These are phyloP conservation scores for Spea multiplicata DNA, from an alignment of 2,113 vertebrate genomes.

Conservation along the genomic window DNA sequence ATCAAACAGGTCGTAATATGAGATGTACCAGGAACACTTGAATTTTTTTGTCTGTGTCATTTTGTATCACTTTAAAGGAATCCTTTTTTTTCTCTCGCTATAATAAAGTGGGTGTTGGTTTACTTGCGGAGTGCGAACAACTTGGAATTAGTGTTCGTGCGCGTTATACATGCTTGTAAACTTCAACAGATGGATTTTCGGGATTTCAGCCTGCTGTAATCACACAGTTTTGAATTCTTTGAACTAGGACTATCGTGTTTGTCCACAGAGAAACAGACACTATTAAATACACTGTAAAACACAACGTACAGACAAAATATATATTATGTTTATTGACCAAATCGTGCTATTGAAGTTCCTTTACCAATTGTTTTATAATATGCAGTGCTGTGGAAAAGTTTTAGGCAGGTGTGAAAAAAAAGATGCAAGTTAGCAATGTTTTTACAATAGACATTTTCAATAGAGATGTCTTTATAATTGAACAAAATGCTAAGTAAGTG, in stretches of 20 bases:
- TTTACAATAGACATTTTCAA: too few species aligned
- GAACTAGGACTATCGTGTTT: slow-evolving; percentile 3
- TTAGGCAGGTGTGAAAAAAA: too few species aligned
- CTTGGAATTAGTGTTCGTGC: background rate
- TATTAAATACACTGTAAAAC: background rate
- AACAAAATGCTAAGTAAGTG: too few species aligned
- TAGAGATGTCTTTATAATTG: too few species aligned
- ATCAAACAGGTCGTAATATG: slow-evolving; percentile 62
- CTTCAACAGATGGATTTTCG: background rate
- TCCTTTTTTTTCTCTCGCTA: background rate
- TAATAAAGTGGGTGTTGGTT: background rate
- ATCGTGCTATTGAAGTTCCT: too few species aligned
- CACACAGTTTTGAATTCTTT: background rate
- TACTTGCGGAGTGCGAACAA: slow-evolving; percentile 1
- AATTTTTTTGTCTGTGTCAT: background rate
- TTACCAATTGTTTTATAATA: too few species aligned
- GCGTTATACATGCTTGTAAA: background rate
- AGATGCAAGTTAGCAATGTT: too few species aligned
- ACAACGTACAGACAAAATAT: background rate
- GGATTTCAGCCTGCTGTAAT: background rate
- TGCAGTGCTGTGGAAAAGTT: too few species aligned
- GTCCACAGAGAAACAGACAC: background rate
- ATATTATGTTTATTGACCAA: too few species aligned
- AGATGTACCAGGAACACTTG: slow-evolving; percentile 14
- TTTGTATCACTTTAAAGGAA: background rate